Evolutionary conservation across 2,797 vertebrate species (phyloP), one percentile per base, ranked within the genome.

Genomic region (Myotis vivesi): DNA sequence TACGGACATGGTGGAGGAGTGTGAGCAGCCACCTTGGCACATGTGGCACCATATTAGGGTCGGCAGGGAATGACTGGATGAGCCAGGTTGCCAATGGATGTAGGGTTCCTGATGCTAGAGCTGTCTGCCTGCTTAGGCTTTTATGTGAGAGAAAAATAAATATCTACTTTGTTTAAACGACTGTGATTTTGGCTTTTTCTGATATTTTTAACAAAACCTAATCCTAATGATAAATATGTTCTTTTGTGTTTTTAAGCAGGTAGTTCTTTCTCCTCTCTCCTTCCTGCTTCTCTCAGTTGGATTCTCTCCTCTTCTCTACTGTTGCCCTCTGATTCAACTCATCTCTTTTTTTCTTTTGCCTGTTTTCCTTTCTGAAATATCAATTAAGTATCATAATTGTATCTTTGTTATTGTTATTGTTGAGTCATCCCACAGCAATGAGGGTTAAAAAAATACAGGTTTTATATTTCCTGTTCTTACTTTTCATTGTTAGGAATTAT

Each of bases 401-500:
- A 20, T 38, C 41, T 49, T 91, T 73, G n/a, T 53, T 72, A 6
- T 55, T 89, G 79, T 64, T 77, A 55, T 36, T 62, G 7, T 87
- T 85, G 44, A 77, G 73, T 87, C 49, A 80, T n/a, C 49, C 25
- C 30, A 38, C 69, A 53, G 38, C 17, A 91, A 79, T 89, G 25
- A 81, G 17, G 71, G 23, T 77, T 86, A 59, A 96, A 92, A 92
- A 84, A 7, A 66, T 53, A 51, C 3, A 66, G 23, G 2, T 41
- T 59, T 90, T 90, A 62, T 90, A 33, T 66, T 93, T 79, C 33
- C 28, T 88, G 7, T 41, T 86, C 4, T 88, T 89, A 85, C 16
- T 79, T 92, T 95, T 46, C 51, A 81, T 93, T 77, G 12, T 4
- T 38, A 92, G 51, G 23, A 57, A 66, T 62, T 94, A 62, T 44